Percentiles rank a stretch among this genome's conserved stretches.
phyloP scores from a whole-genome alignment of 2,888 invertebrate genomes.

The Dynastes hyllus region DNA sequence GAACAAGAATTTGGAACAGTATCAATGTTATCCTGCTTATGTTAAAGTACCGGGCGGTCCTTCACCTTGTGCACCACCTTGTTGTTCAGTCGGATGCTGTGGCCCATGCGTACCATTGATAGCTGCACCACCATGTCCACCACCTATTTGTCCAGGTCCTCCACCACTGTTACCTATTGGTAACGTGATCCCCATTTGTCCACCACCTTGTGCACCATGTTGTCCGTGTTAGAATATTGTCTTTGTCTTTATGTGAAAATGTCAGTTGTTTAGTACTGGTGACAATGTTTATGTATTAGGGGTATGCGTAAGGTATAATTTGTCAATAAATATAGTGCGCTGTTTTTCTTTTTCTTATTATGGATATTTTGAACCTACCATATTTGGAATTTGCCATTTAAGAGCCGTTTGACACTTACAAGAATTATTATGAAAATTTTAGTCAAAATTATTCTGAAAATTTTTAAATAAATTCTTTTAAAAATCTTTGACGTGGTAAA shows the following conservation, averaged over 20 bases:
- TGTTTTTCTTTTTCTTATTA: neutral
- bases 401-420: too few species aligned
- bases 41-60: constrained; percentile 56
- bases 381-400: too few species aligned
- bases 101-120: constrained; percentile 55
- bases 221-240: constrained; percentile 57
- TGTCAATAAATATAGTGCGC: constrained; percentile 16
- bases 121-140: constrained; percentile 54
- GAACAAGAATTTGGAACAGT: constrained; percentile 61
- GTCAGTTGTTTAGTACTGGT: neutral
- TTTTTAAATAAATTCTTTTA: too few species aligned
- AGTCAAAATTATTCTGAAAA: too few species aligned
- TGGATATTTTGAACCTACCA: neutral
- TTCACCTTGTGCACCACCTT: constrained; percentile 69
- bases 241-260: constrained; percentile 16
- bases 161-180: constrained; percentile 56
- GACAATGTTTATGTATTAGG: constrained; percentile 40
- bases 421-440: too few species aligned
- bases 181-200: constrained; percentile 55
- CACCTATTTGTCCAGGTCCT: constrained; percentile 54
- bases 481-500: too few species aligned
- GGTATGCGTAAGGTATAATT: constrained; percentile 44
- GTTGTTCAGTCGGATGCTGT: constrained; percentile 68
- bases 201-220: constrained; percentile 56
- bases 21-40: constrained; percentile 64